A percentile compares a stretch with the other conserved stretches of the same genome.
These are phyloP conservation scores for Cydia fagiglandana DNA, from an alignment of 1,140 invertebrate genomes.

Conservation along the genomic window DNA sequence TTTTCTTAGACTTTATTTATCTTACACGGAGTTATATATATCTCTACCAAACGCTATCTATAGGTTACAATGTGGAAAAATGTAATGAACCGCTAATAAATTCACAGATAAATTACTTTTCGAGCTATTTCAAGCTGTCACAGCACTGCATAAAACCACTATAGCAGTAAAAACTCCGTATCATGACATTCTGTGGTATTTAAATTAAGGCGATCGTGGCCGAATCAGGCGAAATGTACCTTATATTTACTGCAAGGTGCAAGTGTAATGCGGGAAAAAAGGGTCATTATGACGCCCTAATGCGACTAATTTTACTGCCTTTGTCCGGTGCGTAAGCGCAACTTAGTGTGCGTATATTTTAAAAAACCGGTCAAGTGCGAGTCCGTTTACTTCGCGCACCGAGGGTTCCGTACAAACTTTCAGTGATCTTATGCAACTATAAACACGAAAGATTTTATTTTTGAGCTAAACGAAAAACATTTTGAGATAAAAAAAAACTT, in stretches of 20 bases:
- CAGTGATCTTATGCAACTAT: too few species aligned
- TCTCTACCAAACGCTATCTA: too few species aligned
- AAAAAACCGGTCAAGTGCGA: not conserved
- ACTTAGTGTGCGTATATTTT: not conserved
- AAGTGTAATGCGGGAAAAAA: not conserved
- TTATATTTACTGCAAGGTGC: slow-evolving; percentile 18
- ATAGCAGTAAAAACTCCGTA: not conserved
- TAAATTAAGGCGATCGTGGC: not conserved
- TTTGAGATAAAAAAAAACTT: too few species aligned
- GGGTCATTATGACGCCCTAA: slow-evolving; percentile 19
- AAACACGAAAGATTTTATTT: not conserved
- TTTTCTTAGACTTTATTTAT: too few species aligned
- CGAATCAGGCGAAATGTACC: not conserved
- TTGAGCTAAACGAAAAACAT: not conserved
- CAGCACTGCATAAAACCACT: not conserved
- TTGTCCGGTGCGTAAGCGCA: not conserved
- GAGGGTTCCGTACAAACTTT: too few species aligned
- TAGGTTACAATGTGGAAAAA: too few species aligned
- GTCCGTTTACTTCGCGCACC: too few species aligned
- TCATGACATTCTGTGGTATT: not conserved
- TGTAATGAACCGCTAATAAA: not conserved
- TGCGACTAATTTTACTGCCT: slow-evolving; percentile 23
- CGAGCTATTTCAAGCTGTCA: not conserved
- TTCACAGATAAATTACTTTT: not conserved
- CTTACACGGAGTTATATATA: too few species aligned